Evolutionary conservation across 37 sponge, comb jelly and placozoan species (phyloP).

Genomic region (Cliona cf. orientalis): DNA sequence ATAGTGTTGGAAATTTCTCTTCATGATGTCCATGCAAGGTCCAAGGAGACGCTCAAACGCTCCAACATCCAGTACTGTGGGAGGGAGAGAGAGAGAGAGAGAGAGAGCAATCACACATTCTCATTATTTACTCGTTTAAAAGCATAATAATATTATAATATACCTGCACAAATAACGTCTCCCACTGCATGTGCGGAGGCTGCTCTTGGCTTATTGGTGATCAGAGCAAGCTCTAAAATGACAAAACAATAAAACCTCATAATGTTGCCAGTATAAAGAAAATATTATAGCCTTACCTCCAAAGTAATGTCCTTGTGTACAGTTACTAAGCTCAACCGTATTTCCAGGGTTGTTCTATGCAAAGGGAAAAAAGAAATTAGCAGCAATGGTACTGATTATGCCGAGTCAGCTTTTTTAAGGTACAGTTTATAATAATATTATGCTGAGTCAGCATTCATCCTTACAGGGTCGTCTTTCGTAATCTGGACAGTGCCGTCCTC

Average conservation of each 20-base stretch:
- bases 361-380: not conserved
- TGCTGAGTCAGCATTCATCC: not conserved
- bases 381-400: not conserved
- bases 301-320: constrained; percentile 91
- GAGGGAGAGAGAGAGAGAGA: constrained; percentile 16
- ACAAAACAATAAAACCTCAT: not conserved
- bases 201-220: constrained; percentile 90
- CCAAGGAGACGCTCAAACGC: constrained; percentile 98
- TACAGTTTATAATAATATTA: not conserved
- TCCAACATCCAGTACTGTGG: constrained; percentile 82
- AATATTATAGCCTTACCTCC: constrained; percentile 81
- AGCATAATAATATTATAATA: not conserved
- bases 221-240: constrained; percentile 87
- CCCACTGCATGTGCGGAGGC: constrained; percentile 88
- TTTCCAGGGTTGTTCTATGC: constrained; percentile 64
- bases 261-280: not conserved
- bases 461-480: constrained; percentile 72
- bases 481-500: constrained; percentile 81
- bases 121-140: not conserved
- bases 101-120: not conserved
- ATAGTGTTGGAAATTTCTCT: constrained; percentile 87
- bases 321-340: constrained; percentile 56
- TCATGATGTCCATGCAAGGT: constrained; percentile 96
- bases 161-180: constrained; percentile 87
- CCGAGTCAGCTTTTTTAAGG: not conserved